phyloP scores from a whole-genome alignment of 2,888 invertebrate genomes.

The Synanthedon tipuliformis region DNA sequence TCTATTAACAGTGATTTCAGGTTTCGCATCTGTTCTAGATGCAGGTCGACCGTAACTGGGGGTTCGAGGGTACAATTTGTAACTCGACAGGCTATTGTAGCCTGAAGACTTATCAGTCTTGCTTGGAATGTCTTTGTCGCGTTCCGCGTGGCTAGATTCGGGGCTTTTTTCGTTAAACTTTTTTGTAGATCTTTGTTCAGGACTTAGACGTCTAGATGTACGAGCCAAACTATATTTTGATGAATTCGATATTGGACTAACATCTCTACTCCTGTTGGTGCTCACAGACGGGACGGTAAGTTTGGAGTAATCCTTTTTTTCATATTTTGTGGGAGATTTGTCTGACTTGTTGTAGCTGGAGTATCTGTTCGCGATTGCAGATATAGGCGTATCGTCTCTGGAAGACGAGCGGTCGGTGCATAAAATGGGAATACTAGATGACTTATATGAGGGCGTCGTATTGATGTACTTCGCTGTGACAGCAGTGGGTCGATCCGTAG shows the following conservation, averaged over 20 bases:
- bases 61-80: conserved; percentile 66
- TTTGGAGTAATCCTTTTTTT: conserved; percentile 65
- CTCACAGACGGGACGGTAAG: conserved; percentile 39
- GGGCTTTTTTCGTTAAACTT: conserved; percentile 55
- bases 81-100: conserved; percentile 60
- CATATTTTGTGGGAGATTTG: conserved; percentile 29
- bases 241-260: conserved; percentile 61
- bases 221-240: conserved; percentile 53
- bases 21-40: conserved; percentile 37
- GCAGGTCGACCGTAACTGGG: conserved; percentile 45
- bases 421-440: conserved; percentile 60
- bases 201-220: conserved; percentile 60
- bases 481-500: conserved; percentile 45
- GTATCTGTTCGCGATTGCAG: conserved; percentile 53
- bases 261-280: conserved; percentile 62
- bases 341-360: conserved; percentile 42
- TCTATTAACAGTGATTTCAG: conserved; percentile 32
- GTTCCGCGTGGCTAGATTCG: conserved; percentile 69
- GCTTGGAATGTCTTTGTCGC: conserved; percentile 67
- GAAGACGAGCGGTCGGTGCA: conserved; percentile 34
- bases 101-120: conserved; percentile 68
- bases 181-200: conserved; percentile 51
- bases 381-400: conserved; percentile 53
- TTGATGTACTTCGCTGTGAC: conserved; percentile 59
- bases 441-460: conserved; percentile 50